Base-by-base conservation (phyloP, 2,113 vertebrate genomes). In the Myotis davidii region DNA sequence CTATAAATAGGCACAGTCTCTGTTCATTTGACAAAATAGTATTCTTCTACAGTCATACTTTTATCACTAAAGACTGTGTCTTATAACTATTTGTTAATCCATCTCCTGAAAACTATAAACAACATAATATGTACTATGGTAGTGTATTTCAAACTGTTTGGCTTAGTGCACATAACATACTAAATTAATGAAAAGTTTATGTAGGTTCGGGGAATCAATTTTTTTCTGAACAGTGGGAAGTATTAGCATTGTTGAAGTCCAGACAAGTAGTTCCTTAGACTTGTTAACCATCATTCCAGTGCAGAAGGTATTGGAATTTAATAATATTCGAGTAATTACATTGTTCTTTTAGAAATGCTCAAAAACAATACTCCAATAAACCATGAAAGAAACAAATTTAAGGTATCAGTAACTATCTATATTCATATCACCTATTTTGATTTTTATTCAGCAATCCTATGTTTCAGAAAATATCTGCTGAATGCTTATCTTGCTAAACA, bases 301-400 rank as follows among this genome's bases (percentile, higher is more conserved):
- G 6, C 9, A 86, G 20, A 94, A 88, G 17, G 8, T 76, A 89
- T 16, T 73, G 81, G 9, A 91, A 56, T 94, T 97, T 90, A 97
- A 61, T 88, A 89, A 77, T 45, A 77, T n/a, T n/a, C n/a, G 0
- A 37, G 25, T 76, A 91, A 84, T 92, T 91, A 90, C 2, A 93
- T 2, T 73, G 14, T 85, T 17, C 65, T 54, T 89, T 89, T 90
- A 67, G 21, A 94, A 93, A 81, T 88, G 27, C 6, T 78, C 85
- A 88, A 95, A 96, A 88, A 21, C 8, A 84, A 64, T 73, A 85
- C 29, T 83, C 79, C 59, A 95, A 94, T 88, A 76, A 91, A 56
- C 7, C 54, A 89, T 45, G 91, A 87, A 88, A 85, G 3, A 74
- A 70, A 92, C 59, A 84, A 32, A 76, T 74, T 88, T 67, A 90